A percentile compares a stretch with the other conserved stretches of the same genome.
phyloP scores from a whole-genome alignment of 1,140 invertebrate species.

The Anagrus nilaparvatae region DNA sequence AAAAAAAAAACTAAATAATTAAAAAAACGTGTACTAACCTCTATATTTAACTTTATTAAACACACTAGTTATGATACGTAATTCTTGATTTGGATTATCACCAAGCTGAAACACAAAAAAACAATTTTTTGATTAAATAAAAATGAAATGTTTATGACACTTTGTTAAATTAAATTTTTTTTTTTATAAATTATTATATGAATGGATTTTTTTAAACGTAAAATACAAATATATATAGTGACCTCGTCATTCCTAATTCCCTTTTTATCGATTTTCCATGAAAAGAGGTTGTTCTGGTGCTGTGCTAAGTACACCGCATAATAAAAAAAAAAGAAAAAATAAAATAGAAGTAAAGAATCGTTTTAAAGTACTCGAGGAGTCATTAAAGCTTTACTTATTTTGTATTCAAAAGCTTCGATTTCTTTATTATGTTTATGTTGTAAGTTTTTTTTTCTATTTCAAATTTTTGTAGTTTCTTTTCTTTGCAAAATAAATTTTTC shows the following conservation, averaged over 20 bases:
- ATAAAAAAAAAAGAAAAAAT: constrained; percentile 29
- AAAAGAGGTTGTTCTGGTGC: constrained; percentile 25
- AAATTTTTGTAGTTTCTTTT: too few relatives aligned
- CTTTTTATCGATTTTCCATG: constrained; percentile 33
- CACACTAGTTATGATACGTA: constrained; percentile 76
- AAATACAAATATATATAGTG: too few relatives aligned
- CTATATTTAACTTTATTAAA: constrained; percentile 72
- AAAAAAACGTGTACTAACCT: constrained; percentile 53
- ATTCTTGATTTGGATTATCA: constrained; percentile 70
- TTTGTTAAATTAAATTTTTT: too few relatives aligned
- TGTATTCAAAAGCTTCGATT: too few relatives aligned
- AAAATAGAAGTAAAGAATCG: constrained; percentile 32
- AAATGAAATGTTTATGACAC: too few relatives aligned
- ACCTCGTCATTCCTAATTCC: constrained; percentile 25
- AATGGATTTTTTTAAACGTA: too few relatives aligned
- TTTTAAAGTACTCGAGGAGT: constrained; percentile 25
- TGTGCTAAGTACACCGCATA: constrained; percentile 30
- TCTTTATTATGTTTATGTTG: too few relatives aligned
- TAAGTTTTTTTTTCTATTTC: too few relatives aligned
- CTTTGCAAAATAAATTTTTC: too few relatives aligned
- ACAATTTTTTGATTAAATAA: too few relatives aligned
- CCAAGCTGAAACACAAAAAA: constrained; percentile 61
- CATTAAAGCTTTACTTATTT: constrained; percentile 33
- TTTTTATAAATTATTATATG: neutral
- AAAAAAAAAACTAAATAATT: neutral